Percentiles rank a stretch among this genome's conserved stretches.
phyloP scores from a whole-genome alignment of 2,797 vertebrate species.

The Iguana delicatissima region DNA sequence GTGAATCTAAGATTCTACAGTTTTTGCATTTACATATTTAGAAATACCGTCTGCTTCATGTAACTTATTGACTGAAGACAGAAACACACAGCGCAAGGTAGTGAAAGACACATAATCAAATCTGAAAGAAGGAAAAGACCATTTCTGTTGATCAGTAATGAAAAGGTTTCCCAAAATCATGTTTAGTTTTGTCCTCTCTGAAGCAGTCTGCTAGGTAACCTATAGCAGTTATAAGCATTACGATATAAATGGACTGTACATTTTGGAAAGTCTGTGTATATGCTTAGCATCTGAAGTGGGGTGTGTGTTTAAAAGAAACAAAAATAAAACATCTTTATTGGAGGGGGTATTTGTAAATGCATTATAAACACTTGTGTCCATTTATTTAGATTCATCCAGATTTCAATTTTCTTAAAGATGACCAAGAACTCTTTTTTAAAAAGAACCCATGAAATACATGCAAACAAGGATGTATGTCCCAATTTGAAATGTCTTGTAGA shows the following conservation, averaged over 20 bases:
- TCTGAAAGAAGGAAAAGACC: constrained; percentile 51
- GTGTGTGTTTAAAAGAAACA: neutral
- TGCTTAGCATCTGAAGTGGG: constrained; percentile 18
- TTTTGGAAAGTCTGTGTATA: constrained; percentile 21
- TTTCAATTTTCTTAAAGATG: neutral
- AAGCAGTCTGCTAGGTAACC: constrained; percentile 11
- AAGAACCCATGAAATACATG: constrained; percentile 14
- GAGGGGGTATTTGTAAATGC: neutral
- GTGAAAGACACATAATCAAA: constrained; percentile 55
- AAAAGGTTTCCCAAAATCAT: neutral
- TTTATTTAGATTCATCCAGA: neutral
- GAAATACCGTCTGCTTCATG: constrained; percentile 42
- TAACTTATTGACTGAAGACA: constrained; percentile 40
- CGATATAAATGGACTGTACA: neutral
- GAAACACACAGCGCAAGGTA: constrained; percentile 49
- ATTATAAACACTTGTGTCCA: neutral
- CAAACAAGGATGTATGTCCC: constrained; percentile 1
- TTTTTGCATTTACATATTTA: constrained; percentile 32
- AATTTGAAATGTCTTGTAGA: neutral
- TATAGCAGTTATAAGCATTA: neutral
- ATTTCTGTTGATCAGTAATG: constrained; percentile 51
- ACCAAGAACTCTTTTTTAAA: neutral
- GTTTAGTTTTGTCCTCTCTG: constrained; percentile 39
- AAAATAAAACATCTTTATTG: neutral
- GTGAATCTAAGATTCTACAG: constrained; percentile 28